These are phyloP conservation scores for Salminus brasiliensis DNA, from an alignment of 2,113 vertebrate species.

Conservation along the genomic window DNA sequence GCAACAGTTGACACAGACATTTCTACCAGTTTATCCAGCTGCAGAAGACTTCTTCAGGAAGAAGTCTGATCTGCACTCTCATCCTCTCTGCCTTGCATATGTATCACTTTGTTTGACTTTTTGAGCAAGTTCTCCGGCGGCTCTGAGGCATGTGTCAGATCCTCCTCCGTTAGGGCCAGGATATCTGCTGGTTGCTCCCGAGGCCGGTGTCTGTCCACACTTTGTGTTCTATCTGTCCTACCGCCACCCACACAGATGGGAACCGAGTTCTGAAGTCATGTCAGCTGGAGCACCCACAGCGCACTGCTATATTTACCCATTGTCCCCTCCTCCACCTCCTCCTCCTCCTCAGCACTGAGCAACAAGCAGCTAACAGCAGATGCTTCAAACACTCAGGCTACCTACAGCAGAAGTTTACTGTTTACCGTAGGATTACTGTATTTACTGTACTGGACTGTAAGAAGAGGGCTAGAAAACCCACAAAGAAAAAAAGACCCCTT, in stretches of 20 bases:
- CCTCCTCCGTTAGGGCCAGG: constrained; percentile 34
- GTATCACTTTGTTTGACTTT: constrained; percentile 2
- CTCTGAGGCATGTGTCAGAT: constrained; percentile 17
- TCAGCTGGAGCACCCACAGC: constrained; percentile 27
- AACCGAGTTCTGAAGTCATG: constrained; percentile 35
- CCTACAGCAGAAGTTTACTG: background rate
- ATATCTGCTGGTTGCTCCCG: constrained; percentile 26
- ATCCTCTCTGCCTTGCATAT: background rate
- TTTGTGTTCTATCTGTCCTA: constrained; percentile 10
- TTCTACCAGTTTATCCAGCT: background rate
- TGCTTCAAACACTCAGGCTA: background rate
- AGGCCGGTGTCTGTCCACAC: background rate
- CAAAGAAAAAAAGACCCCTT: too few species aligned
- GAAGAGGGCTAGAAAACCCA: background rate
- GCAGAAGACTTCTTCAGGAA: background rate
- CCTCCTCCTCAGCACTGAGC: background rate
- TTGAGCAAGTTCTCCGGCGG: background rate
- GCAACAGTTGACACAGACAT: background rate
- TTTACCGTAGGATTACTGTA: background rate
- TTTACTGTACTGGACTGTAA: background rate
- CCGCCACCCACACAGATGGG: constrained; percentile 16
- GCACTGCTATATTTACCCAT: constrained; percentile 24
- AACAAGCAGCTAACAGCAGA: background rate
- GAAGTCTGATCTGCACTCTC: background rate
- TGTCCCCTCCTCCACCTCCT: constrained; percentile 8